A percentile compares a stretch with the other conserved stretches of the same genome.
Conservation (phyloP, 2,888 invertebrate genomes). For the Ormyrus nitidulus region DNA sequence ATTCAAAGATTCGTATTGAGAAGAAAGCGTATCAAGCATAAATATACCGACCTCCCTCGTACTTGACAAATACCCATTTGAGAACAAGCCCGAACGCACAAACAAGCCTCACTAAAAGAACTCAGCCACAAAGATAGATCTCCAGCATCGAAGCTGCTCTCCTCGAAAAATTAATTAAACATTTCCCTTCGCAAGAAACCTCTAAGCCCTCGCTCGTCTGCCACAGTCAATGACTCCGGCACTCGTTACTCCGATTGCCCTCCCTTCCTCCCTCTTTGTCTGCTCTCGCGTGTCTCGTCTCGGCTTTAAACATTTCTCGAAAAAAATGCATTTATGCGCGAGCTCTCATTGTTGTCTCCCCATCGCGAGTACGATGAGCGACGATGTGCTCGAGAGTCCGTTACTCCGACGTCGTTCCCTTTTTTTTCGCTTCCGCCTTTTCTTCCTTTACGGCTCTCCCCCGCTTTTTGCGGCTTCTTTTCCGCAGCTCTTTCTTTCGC, state of each 20-base stretch:
- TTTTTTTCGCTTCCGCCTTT: background rate
- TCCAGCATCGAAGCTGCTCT: background rate
- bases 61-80: background rate
- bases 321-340: slow-evolving; percentile 33
- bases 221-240: slow-evolving; percentile 23
- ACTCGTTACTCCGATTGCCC: slow-evolving; percentile 20
- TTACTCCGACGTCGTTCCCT: slow-evolving; percentile 10
- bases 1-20: background rate
- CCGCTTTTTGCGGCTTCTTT: no score
- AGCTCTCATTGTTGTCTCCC: slow-evolving; percentile 27
- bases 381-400: slow-evolving; percentile 20
- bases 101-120: background rate
- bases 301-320: slow-evolving; percentile 35
- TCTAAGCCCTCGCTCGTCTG: background rate
- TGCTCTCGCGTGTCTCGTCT: slow-evolving; percentile 42
- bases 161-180: slow-evolving; percentile 38
- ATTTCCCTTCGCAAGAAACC: slow-evolving; percentile 16
- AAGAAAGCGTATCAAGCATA: background rate
- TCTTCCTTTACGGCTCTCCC: background rate
- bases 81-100: background rate
- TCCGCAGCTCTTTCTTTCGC: no score
- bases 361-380: no score
- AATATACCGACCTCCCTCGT: background rate
- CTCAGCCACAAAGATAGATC: no score
- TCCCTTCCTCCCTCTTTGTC: slow-evolving; percentile 17